phyloP scores from a whole-genome alignment of 2,797 vertebrate species.

The Coranthus polyacanthus region DNA sequence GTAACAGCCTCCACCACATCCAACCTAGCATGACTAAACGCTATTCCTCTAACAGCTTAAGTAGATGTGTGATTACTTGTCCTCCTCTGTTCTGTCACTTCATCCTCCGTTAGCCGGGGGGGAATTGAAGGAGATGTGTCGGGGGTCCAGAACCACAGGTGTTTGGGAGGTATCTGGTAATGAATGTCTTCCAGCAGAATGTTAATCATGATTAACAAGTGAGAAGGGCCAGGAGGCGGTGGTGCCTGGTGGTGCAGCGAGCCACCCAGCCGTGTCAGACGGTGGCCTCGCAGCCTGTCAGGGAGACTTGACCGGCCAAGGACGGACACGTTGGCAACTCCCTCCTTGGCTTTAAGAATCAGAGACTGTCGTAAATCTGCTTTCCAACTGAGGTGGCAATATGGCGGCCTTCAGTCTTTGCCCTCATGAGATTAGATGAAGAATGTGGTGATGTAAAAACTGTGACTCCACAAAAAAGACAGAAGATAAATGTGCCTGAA shows the following conservation, averaged over 20 bases:
- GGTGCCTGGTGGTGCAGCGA: constrained; percentile 53
- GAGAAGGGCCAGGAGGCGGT: constrained; percentile 51
- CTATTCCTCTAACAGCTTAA: no score
- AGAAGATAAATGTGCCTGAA: no score
- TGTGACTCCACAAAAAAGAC: no score
- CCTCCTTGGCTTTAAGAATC: constrained; percentile 14
- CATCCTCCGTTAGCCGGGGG: no score
- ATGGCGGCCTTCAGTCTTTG: constrained; percentile 20
- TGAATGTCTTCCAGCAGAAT: constrained; percentile 75
- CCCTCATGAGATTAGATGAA: background rate
- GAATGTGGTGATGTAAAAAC: background rate
- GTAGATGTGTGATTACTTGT: constrained; percentile 32
- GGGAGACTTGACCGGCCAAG: constrained; percentile 20
- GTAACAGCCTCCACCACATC: no score
- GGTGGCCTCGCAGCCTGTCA: constrained; percentile 3
- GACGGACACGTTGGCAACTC: constrained; percentile 21
- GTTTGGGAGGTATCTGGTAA: constrained; percentile 70
- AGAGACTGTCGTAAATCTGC: constrained; percentile 15
- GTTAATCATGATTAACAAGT: constrained; percentile 83
- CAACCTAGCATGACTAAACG: no score
- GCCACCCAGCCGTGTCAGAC: constrained; percentile 31
- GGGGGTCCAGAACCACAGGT: constrained; percentile 72
- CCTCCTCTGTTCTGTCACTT: background rate
- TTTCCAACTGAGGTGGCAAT: background rate
- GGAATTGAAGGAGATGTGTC: constrained; percentile 66